Base-by-base conservation (phyloP, 2,113 vertebrate species). In the Emydura subglobosa region DNA sequence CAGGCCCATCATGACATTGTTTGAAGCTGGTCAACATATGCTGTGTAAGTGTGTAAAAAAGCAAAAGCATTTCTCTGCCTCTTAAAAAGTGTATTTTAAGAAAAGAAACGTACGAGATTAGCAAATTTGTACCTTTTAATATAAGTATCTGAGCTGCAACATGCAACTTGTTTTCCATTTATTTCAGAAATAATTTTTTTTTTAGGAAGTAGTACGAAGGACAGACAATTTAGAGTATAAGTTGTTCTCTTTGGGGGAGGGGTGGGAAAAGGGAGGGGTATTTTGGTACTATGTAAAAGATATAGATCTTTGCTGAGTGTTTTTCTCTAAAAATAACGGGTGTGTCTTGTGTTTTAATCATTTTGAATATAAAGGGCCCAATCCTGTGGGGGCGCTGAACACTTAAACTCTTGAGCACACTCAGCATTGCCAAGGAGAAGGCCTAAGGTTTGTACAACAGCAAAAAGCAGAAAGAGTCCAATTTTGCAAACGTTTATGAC, bases 291-390 rank as follows among this genome's bases (percentile, higher is more conserved):
- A 39, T 49, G 24, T 47, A 44, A 78, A 59, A 68, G 12, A 84
- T 82, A n/a, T 89, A 87, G 57, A 92, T 95, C 84, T 90, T 94
- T 88, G 42, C 11, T 3, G 68, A 14, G 49, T 42, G 39, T 31
- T 82, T 51, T 44, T 16, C 14, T 74, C 88, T 91, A 88, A 95
- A 92, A 95, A 93, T 92, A 97, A 92, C 88, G 93, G 59, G 91
- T 94, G 50, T 51, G 94, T 79, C 90, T 94, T 97, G 92, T 92
- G 88, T 95, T 97, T 95, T 88, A 93, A 95, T 94, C 54, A 79
- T 88, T 94, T 90, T 95, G 81, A 93, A 91, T 92, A 91, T 44
- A 93, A 94, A 72, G 50, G 92, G 96, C 95, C 86, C 79, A 94
- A 93, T 95, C 68, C 94, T 94, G 79, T 90, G 87, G 85, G 92